phyloP scores from a whole-genome alignment of 2,113 vertebrate genomes.

The Ctenomys sociabilis region DNA sequence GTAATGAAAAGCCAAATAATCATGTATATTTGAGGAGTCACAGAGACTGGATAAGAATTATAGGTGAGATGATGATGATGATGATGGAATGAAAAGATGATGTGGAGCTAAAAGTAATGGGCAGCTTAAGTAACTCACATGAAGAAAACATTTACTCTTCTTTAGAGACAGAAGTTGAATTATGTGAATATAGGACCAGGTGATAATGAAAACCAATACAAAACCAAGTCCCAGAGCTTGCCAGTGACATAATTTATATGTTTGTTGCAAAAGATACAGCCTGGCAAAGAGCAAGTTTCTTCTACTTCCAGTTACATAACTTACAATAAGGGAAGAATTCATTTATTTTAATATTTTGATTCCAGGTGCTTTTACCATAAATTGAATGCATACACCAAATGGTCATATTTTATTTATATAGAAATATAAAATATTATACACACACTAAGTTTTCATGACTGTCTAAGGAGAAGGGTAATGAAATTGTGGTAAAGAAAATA shows the following conservation, averaged over 20 bases:
- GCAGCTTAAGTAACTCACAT: background rate
- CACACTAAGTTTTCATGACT: background rate
- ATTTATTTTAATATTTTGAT: slow-evolving; percentile 55
- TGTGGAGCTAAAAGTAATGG: background rate
- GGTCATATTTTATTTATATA: background rate
- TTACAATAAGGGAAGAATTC: slow-evolving; percentile 53
- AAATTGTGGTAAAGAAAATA: slow-evolving; percentile 43
- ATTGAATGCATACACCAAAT: background rate
- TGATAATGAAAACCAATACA: slow-evolving; percentile 37
- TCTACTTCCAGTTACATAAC: slow-evolving; percentile 44
- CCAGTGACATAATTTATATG: slow-evolving; percentile 2
- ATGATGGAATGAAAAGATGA: slow-evolving; percentile 34
- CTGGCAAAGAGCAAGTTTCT: background rate
- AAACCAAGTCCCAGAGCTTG: background rate
- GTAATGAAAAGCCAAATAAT: slow-evolving; percentile 50
- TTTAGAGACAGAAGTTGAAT: slow-evolving; percentile 20
- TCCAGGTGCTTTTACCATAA: background rate
- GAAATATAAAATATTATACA: background rate
- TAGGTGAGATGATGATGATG: slow-evolving; percentile 15
- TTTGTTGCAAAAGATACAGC: slow-evolving; percentile 14
- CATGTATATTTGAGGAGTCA: background rate
- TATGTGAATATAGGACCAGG: slow-evolving; percentile 39
- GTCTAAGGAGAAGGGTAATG: background rate
- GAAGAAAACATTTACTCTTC: background rate
- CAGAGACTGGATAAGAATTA: background rate